Conservation (phyloP, 1,140 invertebrate species). For the Belonocnema kinseyi region DNA sequence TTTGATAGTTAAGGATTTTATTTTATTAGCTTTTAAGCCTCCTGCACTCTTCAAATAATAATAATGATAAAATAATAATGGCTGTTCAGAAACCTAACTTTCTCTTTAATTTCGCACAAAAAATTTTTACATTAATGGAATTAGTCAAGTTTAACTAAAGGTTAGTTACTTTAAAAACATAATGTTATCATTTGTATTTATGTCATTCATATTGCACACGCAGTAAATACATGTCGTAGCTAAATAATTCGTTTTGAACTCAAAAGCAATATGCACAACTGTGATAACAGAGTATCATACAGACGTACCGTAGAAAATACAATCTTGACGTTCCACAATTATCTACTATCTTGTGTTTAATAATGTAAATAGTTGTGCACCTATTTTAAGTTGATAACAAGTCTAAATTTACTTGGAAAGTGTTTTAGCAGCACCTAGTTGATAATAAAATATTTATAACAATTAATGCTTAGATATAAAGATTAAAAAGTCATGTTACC, state of each 20-base stretch:
- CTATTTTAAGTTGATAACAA: constrained; percentile 12
- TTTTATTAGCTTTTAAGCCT: too few species aligned
- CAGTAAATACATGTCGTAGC: too few species aligned
- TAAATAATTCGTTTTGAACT: background rate
- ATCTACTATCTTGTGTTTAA: background rate
- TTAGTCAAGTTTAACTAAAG: too few species aligned
- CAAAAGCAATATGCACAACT: background rate
- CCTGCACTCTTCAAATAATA: too few species aligned
- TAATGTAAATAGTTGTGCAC: constrained; percentile 4
- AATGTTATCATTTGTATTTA: too few species aligned
- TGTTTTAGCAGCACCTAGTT: constrained; percentile 12
- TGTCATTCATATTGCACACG: too few species aligned
- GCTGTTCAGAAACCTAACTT: too few species aligned
- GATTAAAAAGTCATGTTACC: constrained; percentile 2
- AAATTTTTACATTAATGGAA: too few species aligned
- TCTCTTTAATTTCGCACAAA: too few species aligned
- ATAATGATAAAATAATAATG: too few species aligned
- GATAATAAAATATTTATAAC: constrained; percentile 24
- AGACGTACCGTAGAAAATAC: background rate
- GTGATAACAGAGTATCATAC: background rate
- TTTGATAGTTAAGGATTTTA: too few species aligned
- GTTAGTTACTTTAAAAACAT: too few species aligned
- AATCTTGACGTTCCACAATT: constrained; percentile 1
- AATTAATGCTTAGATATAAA: constrained; percentile 20
- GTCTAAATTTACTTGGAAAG: constrained; percentile 14